phyloP scores from a whole-genome alignment of 2,888 invertebrate species.

The Hirtodrosophila confusa region DNA sequence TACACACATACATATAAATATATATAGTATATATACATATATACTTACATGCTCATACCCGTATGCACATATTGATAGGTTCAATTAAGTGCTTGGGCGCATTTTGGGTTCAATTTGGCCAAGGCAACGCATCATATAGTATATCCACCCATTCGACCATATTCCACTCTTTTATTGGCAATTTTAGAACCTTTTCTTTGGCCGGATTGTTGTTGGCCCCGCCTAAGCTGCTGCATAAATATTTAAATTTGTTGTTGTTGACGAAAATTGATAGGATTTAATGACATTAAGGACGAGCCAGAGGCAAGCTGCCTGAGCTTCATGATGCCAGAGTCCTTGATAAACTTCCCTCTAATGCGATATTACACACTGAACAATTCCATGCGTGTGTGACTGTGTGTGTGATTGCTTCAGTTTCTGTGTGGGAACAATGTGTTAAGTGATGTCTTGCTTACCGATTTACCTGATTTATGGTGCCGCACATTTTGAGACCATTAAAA shows the following conservation, averaged over 20 bases:
- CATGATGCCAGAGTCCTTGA: constrained; percentile 42
- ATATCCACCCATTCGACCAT: constrained; percentile 29
- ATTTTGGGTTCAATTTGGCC: constrained; percentile 66
- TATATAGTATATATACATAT: constrained; percentile 1
- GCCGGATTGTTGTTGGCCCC: constrained; percentile 39
- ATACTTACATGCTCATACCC: constrained; percentile 3
- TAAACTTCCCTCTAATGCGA: constrained; percentile 61
- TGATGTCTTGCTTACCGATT: constrained; percentile 49
- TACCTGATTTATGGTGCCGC: constrained; percentile 62
- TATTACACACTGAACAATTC: constrained; percentile 36
- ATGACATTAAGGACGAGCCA: constrained; percentile 65
- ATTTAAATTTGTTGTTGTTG: constrained; percentile 68
- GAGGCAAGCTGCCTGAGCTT: constrained; percentile 22
- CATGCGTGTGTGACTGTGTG: constrained; percentile 12
- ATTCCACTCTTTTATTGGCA: constrained; percentile 60
- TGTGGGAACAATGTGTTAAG: constrained; percentile 56
- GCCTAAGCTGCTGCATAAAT: constrained; percentile 67
- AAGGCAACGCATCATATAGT: constrained; percentile 28
- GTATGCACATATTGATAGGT: constrained; percentile 62
- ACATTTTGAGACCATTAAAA: constrained; percentile 60
- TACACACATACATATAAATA: not conserved
- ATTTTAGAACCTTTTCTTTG: constrained; percentile 66
- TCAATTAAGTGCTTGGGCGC: constrained; percentile 77
- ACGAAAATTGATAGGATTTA: constrained; percentile 78
- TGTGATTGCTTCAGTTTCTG: constrained; percentile 1